Evolutionary conservation across 2,888 invertebrate genomes (phyloP).

Genomic region (Dasysyrphus tricinctus): DNA sequence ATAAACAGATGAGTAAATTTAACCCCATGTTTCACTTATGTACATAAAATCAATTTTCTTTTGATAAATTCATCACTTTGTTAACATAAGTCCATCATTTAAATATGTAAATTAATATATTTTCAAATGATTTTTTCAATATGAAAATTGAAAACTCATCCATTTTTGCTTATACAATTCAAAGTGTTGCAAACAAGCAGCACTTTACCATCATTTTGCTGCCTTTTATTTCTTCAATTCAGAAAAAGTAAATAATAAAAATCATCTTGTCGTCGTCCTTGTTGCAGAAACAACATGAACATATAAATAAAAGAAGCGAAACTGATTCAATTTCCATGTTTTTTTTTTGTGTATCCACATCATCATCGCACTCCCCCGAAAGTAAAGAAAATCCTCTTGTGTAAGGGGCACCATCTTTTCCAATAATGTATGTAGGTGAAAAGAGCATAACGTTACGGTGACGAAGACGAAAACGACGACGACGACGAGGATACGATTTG

Average conservation of each 20-base stretch:
- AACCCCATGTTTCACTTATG: not conserved
- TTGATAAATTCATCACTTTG: not conserved
- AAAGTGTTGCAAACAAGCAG: conserved; percentile 26
- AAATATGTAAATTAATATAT: conserved; percentile 8
- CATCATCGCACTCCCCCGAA: conserved; percentile 17
- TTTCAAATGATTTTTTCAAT: conserved; percentile 8
- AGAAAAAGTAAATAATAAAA: conserved; percentile 31
- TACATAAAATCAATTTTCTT: not conserved
- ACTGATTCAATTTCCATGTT: conserved; percentile 72
- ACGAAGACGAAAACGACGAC: conserved; percentile 18
- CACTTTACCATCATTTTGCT: conserved; percentile 20
- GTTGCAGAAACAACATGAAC: conserved; percentile 33
- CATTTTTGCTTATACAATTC: not conserved
- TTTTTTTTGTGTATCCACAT: not conserved
- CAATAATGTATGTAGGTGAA: conserved; percentile 39
- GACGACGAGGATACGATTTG: conserved; percentile 40
- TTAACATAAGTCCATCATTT: not conserved
- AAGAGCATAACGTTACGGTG: conserved; percentile 31
- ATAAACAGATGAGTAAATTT: not conserved
- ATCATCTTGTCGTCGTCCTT: conserved; percentile 26
- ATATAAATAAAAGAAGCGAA: conserved; percentile 61
- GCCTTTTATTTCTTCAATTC: not conserved
- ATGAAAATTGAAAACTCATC: not conserved
- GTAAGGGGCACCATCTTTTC: not conserved
- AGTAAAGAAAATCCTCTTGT: conserved; percentile 27